Base-by-base conservation (phyloP, 2,113 vertebrate species). In the Colinus virginianus region DNA sequence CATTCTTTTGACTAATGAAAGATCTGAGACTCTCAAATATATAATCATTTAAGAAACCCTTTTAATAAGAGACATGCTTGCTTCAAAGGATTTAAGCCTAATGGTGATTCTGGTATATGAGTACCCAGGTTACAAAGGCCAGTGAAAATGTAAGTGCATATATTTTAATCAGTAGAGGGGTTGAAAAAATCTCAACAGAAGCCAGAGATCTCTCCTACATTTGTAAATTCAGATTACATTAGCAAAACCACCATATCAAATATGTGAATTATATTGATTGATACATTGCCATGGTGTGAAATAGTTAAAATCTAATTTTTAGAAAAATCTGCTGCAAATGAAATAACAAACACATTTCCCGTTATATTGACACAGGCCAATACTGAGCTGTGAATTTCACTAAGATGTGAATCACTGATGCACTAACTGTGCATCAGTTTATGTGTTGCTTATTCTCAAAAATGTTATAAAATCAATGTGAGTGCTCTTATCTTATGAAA, bases 401-500 rank as follows among this genome's bases (percentile, higher is more conserved):
- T 89, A 62, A 71, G 34, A 68, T 26, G 71, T 6, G 36, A 36
- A 36, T 36, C 36, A 36, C 36, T 36, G 36, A 36, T 36, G 36
- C 36, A 36, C 36, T 36, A 36, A 36, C 61, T 87, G 32, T 69
- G 40, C 30, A n/a, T 53, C 48, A 55, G 16, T 78, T 94, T 68
- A 78, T 56, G 43, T 4, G 5, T 13, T 64, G 10, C 36, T 87
- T 71, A 48, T 42, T 81, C 92, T 81, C 78, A 82, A 58, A 87
- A 90, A 61, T 3, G 21, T 49, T 38, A n/a, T 30, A 59, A 34
- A 59, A 91, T 77, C 64, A 90, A 81, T 71, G 66, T 86, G 48
- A 90, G 26, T 84, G n/a, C 68, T 92, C 89, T 95, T 67, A 81
- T 75, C 32, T 78, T 64, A 69, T 87, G 72, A 89, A 84, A 87